Evolutionary conservation across 2,797 vertebrate species (phyloP).

Genomic region (Morus bassanus): DNA sequence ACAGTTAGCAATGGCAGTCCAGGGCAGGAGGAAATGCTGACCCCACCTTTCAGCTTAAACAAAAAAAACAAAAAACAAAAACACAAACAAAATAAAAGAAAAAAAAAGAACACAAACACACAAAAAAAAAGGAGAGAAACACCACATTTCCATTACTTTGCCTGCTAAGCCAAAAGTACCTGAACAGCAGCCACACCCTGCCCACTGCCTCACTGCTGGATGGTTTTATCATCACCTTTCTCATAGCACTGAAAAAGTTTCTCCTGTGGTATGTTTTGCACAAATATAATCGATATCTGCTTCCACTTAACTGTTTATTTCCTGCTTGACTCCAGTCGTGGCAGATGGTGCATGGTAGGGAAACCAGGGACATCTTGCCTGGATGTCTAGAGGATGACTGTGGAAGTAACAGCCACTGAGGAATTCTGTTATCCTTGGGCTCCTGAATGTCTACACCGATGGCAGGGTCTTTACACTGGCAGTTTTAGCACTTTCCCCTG

Average conservation of each 20-base stretch:
- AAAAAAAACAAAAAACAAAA: too few species aligned
- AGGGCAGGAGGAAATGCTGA: neutral
- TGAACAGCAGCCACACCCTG: neutral
- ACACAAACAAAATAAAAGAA: too few species aligned
- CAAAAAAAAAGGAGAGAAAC: neutral
- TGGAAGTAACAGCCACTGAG: neutral
- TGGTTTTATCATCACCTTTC: neutral
- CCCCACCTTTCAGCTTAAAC: neutral
- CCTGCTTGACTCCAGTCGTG: neutral
- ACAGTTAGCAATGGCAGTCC: neutral
- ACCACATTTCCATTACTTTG: neutral
- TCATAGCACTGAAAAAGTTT: neutral
- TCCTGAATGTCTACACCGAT: neutral
- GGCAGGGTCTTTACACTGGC: neutral
- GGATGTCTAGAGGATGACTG: neutral
- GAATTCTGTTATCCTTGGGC: neutral
- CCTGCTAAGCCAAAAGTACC: neutral
- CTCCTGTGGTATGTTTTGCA: neutral
- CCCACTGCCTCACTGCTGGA: neutral
- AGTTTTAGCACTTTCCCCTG: neutral
- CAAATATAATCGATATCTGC: neutral
- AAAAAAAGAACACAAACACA: too few species aligned
- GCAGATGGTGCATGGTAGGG: accelerated
- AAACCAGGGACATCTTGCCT: neutral
- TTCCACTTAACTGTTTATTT: neutral